Evolutionary conservation across 2,797 vertebrate species (phyloP).

Genomic region (Sus cebifrons): DNA sequence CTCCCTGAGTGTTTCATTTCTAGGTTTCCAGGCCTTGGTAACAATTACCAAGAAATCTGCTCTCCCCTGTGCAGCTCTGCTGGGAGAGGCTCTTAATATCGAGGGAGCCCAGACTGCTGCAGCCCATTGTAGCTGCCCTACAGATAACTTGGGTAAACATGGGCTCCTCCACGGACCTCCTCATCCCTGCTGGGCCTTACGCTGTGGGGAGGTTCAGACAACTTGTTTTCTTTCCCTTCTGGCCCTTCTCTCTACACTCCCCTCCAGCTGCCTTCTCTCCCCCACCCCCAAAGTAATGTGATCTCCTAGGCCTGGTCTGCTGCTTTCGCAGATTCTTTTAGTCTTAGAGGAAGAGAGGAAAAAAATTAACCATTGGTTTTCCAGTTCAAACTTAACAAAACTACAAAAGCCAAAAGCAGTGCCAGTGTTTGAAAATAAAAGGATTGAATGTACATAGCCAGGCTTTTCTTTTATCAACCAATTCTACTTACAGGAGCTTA

Average conservation of each 20-base stretch:
- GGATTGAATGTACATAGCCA: neutral
- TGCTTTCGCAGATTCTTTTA: conserved; percentile 89
- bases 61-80: neutral
- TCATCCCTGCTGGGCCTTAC: conserved; percentile 85
- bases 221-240: conserved; percentile 88
- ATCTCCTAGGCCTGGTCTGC: conserved; percentile 89
- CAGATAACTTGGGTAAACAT: conserved; percentile 68
- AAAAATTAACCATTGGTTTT: conserved; percentile 89
- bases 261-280: conserved; percentile 83
- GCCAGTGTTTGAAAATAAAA: conserved; percentile 10
- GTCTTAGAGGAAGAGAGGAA: conserved; percentile 84
- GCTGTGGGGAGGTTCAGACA: conserved; percentile 79
- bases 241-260: conserved; percentile 58
- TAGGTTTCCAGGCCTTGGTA: neutral
- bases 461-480: neutral
- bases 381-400: conserved; percentile 32
- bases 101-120: rapidly evolving
- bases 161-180: conserved; percentile 69
- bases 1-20: conserved; percentile 11
- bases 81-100: neutral
- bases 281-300: conserved; percentile 89
- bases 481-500: neutral
- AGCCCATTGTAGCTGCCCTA: neutral
- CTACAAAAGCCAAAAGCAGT: neutral
- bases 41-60: neutral